A percentile compares a stretch with the other conserved stretches of the same genome.
Conservation (phyloP, 1,140 invertebrate genomes). For the Sarcophaga bullata region DNA sequence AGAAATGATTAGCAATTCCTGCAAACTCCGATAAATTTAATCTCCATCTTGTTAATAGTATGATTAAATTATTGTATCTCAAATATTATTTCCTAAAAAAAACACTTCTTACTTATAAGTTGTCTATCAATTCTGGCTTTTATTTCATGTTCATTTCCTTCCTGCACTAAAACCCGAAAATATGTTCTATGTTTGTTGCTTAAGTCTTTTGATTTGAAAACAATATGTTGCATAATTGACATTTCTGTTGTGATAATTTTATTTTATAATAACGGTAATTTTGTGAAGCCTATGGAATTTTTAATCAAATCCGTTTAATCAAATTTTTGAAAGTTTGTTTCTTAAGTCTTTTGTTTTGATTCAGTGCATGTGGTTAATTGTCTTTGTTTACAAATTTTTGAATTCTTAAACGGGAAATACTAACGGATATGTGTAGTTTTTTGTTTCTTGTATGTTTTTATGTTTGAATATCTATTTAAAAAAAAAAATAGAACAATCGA, state of each 20-base stretch:
- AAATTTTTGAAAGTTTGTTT: constrained; percentile 7
- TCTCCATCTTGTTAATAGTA: too few relatives aligned
- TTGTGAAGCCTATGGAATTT: not conserved
- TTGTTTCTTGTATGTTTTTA: not conserved
- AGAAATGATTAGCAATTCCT: too few relatives aligned
- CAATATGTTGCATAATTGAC: too few relatives aligned
- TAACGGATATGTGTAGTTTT: constrained; percentile 7
- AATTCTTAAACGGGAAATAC: constrained; percentile 27
- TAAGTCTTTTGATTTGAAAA: too few relatives aligned
- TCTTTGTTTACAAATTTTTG: not conserved
- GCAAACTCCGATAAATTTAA: too few relatives aligned
- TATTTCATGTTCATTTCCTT: too few relatives aligned
- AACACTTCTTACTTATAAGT: too few relatives aligned
- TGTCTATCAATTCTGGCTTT: too few relatives aligned
- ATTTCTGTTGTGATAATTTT: not conserved
- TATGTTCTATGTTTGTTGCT: too few relatives aligned
- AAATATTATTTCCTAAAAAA: too few relatives aligned
- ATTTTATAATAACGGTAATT: not conserved
- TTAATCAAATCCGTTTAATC: not conserved
- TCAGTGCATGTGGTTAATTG: not conserved
- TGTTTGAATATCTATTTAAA: not conserved
- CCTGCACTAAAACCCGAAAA: too few relatives aligned
- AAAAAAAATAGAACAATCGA: constrained; percentile 17
- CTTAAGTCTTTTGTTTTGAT: constrained; percentile 32
- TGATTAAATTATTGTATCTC: too few relatives aligned